These are phyloP conservation scores for Clinocottus analis DNA, from an alignment of 2,113 vertebrate genomes.

Conservation along the genomic window DNA sequence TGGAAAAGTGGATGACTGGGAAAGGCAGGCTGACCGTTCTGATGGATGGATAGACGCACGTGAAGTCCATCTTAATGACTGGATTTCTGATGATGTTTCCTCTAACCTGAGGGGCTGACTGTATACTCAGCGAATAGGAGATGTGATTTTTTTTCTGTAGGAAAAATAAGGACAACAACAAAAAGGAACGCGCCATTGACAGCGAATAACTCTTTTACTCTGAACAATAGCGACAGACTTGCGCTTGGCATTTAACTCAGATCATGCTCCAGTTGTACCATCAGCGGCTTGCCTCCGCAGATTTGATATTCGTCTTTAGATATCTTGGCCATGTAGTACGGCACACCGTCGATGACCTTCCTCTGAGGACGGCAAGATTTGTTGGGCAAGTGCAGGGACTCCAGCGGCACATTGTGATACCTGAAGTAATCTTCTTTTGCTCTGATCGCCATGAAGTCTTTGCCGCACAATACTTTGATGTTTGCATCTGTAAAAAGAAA, in stretches of 20 bases:
- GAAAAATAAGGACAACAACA: not conserved
- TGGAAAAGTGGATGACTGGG: conserved; percentile 69
- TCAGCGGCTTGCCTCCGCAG: conserved; percentile 74
- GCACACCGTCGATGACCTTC: conserved; percentile 48
- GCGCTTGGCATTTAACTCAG: not conserved
- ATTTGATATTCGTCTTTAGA: conserved; percentile 66
- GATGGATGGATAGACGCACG: conserved; percentile 77
- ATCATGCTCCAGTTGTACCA: conserved; percentile 55
- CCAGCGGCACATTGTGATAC: conserved; percentile 72
- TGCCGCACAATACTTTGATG: conserved; percentile 72
- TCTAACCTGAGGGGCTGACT: conserved; percentile 60
- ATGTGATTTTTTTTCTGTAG: conserved; percentile 80
- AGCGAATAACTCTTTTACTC: not conserved
- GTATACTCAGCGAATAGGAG: conserved; percentile 72
- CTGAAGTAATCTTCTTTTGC: conserved; percentile 76
- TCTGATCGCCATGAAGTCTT: conserved; percentile 70
- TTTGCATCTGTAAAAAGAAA: conserved; percentile 63
- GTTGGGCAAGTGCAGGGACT: conserved; percentile 76
- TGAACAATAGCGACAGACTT: not conserved
- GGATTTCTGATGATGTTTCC: conserved; percentile 79
- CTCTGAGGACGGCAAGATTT: conserved; percentile 66
- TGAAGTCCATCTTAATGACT: conserved; percentile 74
- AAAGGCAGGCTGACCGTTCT: conserved; percentile 76
- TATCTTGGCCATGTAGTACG: conserved; percentile 69
- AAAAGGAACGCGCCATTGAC: not conserved